Base-by-base conservation (phyloP, 2,888 invertebrate species). In the Aleiodes alternator region DNA sequence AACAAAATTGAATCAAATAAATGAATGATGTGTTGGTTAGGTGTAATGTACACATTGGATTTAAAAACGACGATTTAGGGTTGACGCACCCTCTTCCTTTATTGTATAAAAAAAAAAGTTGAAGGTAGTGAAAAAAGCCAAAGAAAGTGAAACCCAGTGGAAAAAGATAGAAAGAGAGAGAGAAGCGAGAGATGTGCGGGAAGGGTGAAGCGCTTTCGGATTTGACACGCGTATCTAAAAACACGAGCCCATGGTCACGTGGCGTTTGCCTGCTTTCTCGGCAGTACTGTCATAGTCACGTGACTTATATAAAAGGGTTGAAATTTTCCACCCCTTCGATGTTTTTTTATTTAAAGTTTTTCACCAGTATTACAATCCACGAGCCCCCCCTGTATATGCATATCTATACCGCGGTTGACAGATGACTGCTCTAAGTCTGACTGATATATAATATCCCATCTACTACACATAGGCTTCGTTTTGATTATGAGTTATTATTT, bases 161-260 rank as follows among this genome's bases (percentile, higher is more conserved):
- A 38, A 29, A 38, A 73, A 71, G 29, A 57, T 64, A 64, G 59
- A 71, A 23, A 75, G 9, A 57, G 73, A 38, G 7, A 43, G 43
- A 59, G 12, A 51, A 56, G 51, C 51, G 59, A 50, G 23, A 56
- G 72, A 72, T 70, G 53, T 29, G 14, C 8, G 66, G n/a, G 59
- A 72, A 53, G 72, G 61, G 64, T 73, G 74, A 71, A 72, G 78
- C 85, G 85, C 84, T 87, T 84, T 82, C 86, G 86, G 87, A 87
- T 87, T 89, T 88, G 89, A 89, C 88, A 88, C 87, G 88, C 87
- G 88, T 87, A 87, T 85, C 86, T 85, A 86, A 88, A 88, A 87
- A 86, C 85, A 84, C 56, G 59, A 70, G 76, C 69, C 74, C 61
- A 43, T 78, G 80, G 85, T 84, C 86, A 85, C 86, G 86, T 86